Evolutionary conservation across 2,888 invertebrate species (phyloP).

Genomic region (Calameuta idolon): DNA sequence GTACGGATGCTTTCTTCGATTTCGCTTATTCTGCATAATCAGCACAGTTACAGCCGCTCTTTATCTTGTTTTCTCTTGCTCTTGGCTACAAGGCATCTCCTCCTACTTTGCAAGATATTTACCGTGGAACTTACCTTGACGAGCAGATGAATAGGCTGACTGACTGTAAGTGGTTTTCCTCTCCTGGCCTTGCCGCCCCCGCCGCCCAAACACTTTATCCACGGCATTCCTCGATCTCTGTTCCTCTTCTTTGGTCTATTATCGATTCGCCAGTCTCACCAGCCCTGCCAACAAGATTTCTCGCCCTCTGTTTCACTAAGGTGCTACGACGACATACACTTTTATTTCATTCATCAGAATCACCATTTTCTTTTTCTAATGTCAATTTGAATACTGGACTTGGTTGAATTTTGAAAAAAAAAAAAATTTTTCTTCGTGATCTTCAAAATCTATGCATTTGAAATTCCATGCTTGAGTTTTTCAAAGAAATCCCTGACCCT

Average conservation of each 20-base stretch:
- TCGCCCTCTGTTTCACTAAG: neutral
- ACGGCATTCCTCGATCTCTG: conserved; percentile 55
- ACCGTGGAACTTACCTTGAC: conserved; percentile 54
- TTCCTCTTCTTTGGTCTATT: neutral
- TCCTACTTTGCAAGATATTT: neutral
- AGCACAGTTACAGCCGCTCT: neutral
- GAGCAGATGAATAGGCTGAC: conserved; percentile 65
- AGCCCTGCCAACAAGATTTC: neutral
- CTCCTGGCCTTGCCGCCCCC: conserved; percentile 58
- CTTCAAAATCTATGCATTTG: neutral
- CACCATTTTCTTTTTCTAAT: neutral
- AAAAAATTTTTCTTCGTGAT: neutral
- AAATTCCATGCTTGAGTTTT: neutral
- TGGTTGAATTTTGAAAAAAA: neutral
- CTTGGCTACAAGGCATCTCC: neutral
- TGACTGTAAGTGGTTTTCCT: conserved; percentile 64
- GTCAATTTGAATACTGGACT: neutral
- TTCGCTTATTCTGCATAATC: neutral
- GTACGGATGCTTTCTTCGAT: neutral
- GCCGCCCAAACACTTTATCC: conserved; percentile 66
- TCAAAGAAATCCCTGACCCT: neutral
- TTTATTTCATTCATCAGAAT: neutral
- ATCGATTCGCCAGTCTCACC: conserved; percentile 3
- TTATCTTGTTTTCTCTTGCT: neutral
- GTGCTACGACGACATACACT: neutral